A percentile compares a stretch with the other conserved stretches of the same genome.
phyloP scores from a whole-genome alignment of 2,113 vertebrate species.

The Columbina picui region DNA sequence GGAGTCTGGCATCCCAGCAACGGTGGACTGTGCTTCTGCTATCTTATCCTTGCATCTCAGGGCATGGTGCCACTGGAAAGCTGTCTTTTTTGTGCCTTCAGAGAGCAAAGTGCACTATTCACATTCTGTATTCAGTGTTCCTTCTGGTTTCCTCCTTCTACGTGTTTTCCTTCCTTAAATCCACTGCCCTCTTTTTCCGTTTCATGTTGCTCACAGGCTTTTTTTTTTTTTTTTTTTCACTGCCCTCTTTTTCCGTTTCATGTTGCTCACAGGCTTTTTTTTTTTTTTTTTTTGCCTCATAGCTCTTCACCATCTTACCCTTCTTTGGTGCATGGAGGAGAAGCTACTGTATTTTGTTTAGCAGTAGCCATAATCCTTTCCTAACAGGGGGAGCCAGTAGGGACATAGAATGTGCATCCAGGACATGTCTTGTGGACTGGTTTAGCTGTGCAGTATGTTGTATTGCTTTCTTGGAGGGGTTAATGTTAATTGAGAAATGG shows the following conservation, averaged over 20 bases:
- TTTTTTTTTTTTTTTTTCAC: background rate
- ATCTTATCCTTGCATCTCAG: background rate
- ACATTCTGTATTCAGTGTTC: background rate
- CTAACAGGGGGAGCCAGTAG: background rate
- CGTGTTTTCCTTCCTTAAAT: background rate
- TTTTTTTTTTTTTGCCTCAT: too few relatives aligned
- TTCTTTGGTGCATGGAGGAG: background rate
- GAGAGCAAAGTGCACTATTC: background rate
- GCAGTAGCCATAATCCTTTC: background rate
- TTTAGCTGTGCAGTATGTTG: background rate
- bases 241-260: background rate
- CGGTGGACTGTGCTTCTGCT: background rate
- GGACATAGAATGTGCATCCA: background rate
- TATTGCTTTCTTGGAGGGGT: background rate
- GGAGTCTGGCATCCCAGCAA: background rate
- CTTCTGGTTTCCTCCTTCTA: background rate
- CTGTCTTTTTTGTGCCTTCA: background rate
- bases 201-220: background rate
- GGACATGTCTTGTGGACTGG: accelerated
- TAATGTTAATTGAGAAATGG: conserved; percentile 5
- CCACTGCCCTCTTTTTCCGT: background rate
- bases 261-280: background rate
- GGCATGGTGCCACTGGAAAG: background rate
- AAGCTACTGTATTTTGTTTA: background rate
- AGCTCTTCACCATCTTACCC: background rate